phyloP scores from a whole-genome alignment of 2,888 invertebrate species.

The Sinotaia quadrata region DNA sequence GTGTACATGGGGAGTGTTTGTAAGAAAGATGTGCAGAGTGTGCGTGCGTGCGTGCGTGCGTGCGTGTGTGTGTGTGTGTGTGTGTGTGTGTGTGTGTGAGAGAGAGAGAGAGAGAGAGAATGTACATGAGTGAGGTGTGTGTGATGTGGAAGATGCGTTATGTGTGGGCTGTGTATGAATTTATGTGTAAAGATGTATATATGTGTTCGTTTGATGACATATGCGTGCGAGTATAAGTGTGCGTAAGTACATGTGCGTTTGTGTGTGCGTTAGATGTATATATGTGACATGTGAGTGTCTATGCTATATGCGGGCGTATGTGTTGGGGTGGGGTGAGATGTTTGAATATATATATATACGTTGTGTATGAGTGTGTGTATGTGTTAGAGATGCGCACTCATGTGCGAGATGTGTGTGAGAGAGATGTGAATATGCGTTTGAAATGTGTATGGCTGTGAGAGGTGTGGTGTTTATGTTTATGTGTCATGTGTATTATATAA shows the following conservation, averaged over 20 bases:
- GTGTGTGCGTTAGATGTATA: neutral
- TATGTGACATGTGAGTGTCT: neutral
- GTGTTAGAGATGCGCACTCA: no score
- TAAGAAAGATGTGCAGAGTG: no score
- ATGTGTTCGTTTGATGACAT: no score
- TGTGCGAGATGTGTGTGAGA: no score
- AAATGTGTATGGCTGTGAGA: no score
- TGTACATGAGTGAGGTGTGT: neutral
- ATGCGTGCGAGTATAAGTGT: neutral
- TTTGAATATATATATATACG: neutral
- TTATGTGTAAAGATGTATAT: neutral
- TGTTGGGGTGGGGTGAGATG: neutral
- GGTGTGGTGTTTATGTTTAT: no score
- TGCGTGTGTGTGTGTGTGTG: conserved; percentile 7
- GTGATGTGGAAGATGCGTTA: neutral
- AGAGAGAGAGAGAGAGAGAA: neutral
- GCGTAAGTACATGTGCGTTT: neutral
- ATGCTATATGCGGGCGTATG: neutral
- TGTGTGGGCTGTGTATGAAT: neutral
- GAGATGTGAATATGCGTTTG: no score
- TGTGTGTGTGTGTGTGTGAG: neutral
- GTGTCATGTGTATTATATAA: no score
- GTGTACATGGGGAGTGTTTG: no score
- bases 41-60: neutral
- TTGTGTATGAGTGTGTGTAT: conserved; percentile 8